These are phyloP conservation scores for Rana temporaria DNA, from an alignment of 2,113 vertebrate species.

Conservation along the genomic window DNA sequence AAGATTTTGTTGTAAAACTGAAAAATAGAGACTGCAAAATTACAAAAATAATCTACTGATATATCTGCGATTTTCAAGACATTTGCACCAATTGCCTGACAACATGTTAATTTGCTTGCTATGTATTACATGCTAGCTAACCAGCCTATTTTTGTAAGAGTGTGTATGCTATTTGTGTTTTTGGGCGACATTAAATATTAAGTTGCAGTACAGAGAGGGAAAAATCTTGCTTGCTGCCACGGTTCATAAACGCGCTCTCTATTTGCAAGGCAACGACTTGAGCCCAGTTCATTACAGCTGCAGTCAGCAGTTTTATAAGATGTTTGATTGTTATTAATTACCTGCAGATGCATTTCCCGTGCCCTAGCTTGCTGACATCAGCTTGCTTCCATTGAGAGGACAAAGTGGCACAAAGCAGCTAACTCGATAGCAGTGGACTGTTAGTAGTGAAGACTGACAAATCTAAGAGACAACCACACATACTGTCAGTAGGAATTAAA, in stretches of 20 bases:
- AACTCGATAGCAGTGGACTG: background rate
- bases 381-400: conserved; percentile 61
- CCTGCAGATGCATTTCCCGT: conserved; percentile 70
- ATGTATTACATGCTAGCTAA: conserved; percentile 26
- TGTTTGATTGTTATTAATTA: conserved; percentile 76
- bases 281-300: conserved; percentile 63
- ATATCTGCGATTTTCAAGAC: background rate
- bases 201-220: conserved; percentile 46
- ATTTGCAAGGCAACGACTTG: conserved; percentile 66
- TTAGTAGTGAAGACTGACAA: conserved; percentile 29
- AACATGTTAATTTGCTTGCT: background rate
- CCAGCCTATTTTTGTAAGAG: conserved; percentile 54
- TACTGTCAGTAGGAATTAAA: conserved; percentile 27
- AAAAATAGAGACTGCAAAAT: background rate
- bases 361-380: conserved; percentile 64
- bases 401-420: conserved; percentile 34
- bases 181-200: conserved; percentile 67
- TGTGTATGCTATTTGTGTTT: conserved; percentile 56
- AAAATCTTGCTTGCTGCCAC: conserved; percentile 60
- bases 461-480: background rate
- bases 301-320: conserved; percentile 71
- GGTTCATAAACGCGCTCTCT: conserved; percentile 62
- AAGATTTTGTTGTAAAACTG: background rate
- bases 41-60: background rate
- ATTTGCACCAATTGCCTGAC: background rate